These are phyloP conservation scores for Nothobranchius furzeri DNA, from an alignment of 2,113 vertebrate genomes.

Conservation along the genomic window DNA sequence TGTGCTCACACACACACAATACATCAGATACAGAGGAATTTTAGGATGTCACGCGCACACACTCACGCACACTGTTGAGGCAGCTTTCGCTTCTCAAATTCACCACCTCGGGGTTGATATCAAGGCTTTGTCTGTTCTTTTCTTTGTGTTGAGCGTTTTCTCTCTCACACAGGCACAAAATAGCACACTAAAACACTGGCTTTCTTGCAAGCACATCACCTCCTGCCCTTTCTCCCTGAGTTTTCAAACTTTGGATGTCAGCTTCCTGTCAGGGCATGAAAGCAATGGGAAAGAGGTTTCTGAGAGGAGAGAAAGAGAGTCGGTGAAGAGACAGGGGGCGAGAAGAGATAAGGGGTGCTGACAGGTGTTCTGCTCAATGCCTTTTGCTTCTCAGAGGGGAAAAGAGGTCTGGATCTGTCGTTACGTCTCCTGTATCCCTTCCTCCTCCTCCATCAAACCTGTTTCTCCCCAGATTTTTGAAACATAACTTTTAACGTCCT, in stretches of 20 bases:
- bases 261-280: constrained; percentile 59
- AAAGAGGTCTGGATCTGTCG: constrained; percentile 42
- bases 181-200: constrained; percentile 11
- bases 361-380: constrained; percentile 60
- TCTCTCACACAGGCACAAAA: not conserved
- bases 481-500: not conserved
- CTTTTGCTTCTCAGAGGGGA: constrained; percentile 46
- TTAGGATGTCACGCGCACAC: constrained; percentile 1
- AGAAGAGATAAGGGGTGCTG: constrained; percentile 51
- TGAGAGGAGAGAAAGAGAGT: constrained; percentile 41
- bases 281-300: constrained; percentile 45
- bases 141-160: constrained; percentile 17
- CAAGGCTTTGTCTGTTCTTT: constrained; percentile 24
- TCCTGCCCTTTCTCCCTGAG: constrained; percentile 36
- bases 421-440: constrained; percentile 31
- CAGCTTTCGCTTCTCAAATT: constrained; percentile 23
- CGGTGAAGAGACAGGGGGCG: not conserved
- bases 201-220: constrained; percentile 9
- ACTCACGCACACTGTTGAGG: constrained; percentile 24
- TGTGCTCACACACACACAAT: not conserved
- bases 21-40: constrained; percentile 3
- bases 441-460: constrained; percentile 7
- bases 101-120: constrained; percentile 37
- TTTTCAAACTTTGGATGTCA: constrained; percentile 66
- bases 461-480: constrained; percentile 11